These are phyloP conservation scores for Lophius americanus DNA, from an alignment of 2,797 vertebrate genomes.

Conservation along the genomic window DNA sequence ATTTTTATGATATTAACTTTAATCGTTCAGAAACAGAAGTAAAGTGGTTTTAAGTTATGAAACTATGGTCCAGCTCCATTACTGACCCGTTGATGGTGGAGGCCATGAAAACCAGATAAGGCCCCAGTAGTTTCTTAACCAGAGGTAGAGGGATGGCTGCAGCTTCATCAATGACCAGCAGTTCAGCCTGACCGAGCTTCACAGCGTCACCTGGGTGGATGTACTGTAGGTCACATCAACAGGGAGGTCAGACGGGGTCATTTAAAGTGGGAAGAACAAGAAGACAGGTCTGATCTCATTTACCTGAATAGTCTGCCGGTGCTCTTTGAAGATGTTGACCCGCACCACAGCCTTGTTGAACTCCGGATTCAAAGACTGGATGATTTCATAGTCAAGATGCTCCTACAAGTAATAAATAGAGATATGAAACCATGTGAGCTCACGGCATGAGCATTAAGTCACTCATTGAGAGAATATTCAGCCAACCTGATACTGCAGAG, in stretches of 20 bases:
- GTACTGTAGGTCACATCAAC: conserved; percentile 80
- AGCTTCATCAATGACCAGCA: conserved; percentile 96
- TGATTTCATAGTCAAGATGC: conserved; percentile 97
- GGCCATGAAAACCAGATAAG: conserved; percentile 98
- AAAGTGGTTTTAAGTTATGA: background rate
- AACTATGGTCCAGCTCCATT: background rate
- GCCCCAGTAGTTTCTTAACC: conserved; percentile 93
- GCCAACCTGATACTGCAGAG: conserved; percentile 93
- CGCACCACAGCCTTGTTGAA: conserved; percentile 98
- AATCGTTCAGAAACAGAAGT: too few relatives aligned
- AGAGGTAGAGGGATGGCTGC: conserved; percentile 96
- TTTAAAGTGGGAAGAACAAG: background rate
- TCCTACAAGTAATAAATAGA: conserved; percentile 79
- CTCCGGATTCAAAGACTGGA: conserved; percentile 97
- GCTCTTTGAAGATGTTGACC: conserved; percentile 97
- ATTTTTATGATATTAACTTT: too few relatives aligned
- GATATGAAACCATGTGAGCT: background rate
- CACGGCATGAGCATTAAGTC: background rate
- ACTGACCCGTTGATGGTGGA: conserved; percentile 97
- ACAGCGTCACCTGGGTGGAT: conserved; percentile 94
- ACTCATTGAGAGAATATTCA: background rate
- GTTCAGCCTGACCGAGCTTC: conserved; percentile 96
- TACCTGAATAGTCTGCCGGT: conserved; percentile 98
- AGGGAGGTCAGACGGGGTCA: background rate
- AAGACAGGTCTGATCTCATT: background rate